phyloP scores from a whole-genome alignment of 2,888 invertebrate genomes.

The Ethmia dodecea region DNA sequence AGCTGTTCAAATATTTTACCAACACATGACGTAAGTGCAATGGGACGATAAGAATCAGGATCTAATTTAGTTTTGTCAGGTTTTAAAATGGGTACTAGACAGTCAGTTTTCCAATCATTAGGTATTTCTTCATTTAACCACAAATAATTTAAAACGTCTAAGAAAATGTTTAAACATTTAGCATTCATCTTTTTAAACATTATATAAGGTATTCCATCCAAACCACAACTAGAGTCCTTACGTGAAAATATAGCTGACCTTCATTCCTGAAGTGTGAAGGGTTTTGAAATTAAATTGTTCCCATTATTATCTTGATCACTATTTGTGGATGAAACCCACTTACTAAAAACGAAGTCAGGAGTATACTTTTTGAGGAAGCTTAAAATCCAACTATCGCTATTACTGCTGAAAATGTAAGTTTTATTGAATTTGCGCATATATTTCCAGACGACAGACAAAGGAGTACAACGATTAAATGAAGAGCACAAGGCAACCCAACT shows the following conservation, averaged over 20 bases:
- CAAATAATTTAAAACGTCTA: slow-evolving; percentile 1
- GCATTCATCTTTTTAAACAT: neutral
- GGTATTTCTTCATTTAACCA: slow-evolving; percentile 8
- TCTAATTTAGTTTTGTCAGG: slow-evolving; percentile 5
- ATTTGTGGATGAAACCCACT: too few relatives aligned
- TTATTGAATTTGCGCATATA: slow-evolving; percentile 9
- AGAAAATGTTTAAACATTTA: slow-evolving; percentile 1
- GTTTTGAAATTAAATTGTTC: neutral
- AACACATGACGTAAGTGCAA: slow-evolving; percentile 14
- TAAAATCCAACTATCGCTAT: neutral
- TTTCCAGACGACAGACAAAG: slow-evolving; percentile 6
- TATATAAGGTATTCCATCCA: neutral
- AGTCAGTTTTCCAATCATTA: slow-evolving; percentile 9
- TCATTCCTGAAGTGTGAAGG: neutral
- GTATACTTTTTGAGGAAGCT: neutral
- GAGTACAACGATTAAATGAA: slow-evolving; percentile 8
- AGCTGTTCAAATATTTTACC: slow-evolving; percentile 16
- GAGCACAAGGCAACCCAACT: slow-evolving; percentile 2
- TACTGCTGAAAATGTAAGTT: neutral
- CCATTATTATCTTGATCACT: neutral
- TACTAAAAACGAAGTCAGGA: neutral
- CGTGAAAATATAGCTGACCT: neutral
- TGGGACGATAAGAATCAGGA: slow-evolving; percentile 13
- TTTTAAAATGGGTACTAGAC: slow-evolving; percentile 13
- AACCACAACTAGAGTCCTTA: neutral